A percentile compares a stretch with the other conserved stretches of the same genome.
These are phyloP conservation scores for Macrochelys suwanniensis DNA, from an alignment of 2,797 vertebrate species.

Conservation along the genomic window DNA sequence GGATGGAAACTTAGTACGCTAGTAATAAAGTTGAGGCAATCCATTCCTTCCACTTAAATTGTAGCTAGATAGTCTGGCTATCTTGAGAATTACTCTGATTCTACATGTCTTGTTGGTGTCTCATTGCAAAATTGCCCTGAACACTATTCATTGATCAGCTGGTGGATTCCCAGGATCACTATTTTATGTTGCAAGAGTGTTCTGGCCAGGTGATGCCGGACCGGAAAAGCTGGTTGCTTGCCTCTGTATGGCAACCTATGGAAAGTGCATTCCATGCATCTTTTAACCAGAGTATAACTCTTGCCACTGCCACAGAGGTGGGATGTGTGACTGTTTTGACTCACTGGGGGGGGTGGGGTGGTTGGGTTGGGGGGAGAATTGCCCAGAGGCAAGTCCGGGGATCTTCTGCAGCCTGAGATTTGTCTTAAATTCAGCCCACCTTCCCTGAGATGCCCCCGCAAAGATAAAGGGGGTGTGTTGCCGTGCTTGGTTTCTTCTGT, in stretches of 20 bases:
- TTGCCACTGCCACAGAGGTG: background rate
- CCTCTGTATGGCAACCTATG: accelerated
- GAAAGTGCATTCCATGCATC: background rate
- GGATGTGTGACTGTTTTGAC: background rate
- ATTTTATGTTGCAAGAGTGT: background rate
- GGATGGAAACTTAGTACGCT: background rate
- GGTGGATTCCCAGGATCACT: accelerated
- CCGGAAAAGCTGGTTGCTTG: background rate
- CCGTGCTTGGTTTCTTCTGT: background rate
- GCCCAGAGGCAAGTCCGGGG: background rate
- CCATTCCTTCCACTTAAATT: background rate
- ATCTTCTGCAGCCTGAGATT: background rate
- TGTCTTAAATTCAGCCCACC: background rate
- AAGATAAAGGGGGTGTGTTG: background rate
- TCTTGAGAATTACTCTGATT: background rate
- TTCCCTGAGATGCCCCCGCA: background rate
- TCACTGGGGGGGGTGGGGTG: background rate
- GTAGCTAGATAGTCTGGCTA: background rate
- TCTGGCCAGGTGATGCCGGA: accelerated
- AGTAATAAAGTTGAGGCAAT: background rate
- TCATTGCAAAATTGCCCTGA: background rate
- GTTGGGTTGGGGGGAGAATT: background rate
- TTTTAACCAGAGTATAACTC: accelerated
- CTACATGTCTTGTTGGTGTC: background rate
- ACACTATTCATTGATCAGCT: background rate